These are phyloP conservation scores for Amphiprion percula DNA, from an alignment of 2,113 vertebrate species.

Conservation along the genomic window DNA sequence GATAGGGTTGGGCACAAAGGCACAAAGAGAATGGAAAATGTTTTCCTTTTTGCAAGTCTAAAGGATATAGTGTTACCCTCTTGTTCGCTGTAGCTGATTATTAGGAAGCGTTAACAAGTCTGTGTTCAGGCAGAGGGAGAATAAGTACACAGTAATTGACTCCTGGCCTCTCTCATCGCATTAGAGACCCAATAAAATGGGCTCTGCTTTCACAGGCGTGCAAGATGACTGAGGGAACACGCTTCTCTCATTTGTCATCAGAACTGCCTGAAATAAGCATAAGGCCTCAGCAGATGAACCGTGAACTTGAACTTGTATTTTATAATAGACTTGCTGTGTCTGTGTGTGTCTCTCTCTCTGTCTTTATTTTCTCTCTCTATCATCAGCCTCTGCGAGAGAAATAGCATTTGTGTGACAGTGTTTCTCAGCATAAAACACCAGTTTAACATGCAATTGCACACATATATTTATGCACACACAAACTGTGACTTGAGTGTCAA, in stretches of 20 bases:
- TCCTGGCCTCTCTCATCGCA: constrained; percentile 74
- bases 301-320: constrained; percentile 55
- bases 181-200: constrained; percentile 69
- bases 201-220: constrained; percentile 68
- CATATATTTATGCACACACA: constrained; percentile 66
- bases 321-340: constrained; percentile 37
- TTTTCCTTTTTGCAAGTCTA: constrained; percentile 56
- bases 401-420: constrained; percentile 55
- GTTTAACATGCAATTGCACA: constrained; percentile 65
- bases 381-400: constrained; percentile 44
- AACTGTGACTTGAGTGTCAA: constrained; percentile 63
- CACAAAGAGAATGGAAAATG: constrained; percentile 53
- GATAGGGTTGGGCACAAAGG: constrained; percentile 21
- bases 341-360: constrained; percentile 13
- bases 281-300: constrained; percentile 61
- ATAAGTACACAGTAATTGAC: constrained; percentile 81
- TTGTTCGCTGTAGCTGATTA: constrained; percentile 74
- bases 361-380: constrained; percentile 49
- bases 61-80: constrained; percentile 55
- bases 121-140: constrained; percentile 67
- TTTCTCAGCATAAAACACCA: constrained; percentile 61
- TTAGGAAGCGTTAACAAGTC: constrained; percentile 79
- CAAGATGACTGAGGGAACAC: constrained; percentile 50
- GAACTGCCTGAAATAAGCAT: constrained; percentile 50
- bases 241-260: constrained; percentile 73